phyloP scores from a whole-genome alignment of 1,140 invertebrate species.

The Lerema accius region DNA sequence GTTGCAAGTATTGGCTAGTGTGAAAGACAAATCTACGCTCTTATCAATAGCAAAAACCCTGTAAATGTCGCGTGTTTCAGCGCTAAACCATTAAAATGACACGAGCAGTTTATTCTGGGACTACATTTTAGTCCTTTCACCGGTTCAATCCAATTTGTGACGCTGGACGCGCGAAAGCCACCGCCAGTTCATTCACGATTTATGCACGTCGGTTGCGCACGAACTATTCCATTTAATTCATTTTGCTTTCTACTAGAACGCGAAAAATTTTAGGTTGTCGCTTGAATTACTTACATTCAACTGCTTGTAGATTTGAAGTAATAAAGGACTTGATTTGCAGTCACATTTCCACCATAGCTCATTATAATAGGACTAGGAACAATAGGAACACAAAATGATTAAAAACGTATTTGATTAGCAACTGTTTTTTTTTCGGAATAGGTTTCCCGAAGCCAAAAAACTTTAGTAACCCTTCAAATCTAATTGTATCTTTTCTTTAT shows the following conservation, averaged over 20 bases:
- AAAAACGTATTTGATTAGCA: too few species aligned
- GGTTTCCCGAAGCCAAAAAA: too few species aligned
- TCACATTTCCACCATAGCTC: too few species aligned
- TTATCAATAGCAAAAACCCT: too few species aligned
- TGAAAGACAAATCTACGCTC: too few species aligned
- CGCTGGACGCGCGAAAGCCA: slow-evolving; percentile 39
- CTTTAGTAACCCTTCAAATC: too few species aligned
- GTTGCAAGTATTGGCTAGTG: too few species aligned
- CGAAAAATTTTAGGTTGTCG: slow-evolving; percentile 33
- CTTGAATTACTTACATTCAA: not conserved
- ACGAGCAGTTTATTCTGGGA: slow-evolving; percentile 45
- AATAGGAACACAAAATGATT: too few species aligned
- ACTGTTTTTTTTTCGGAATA: too few species aligned
- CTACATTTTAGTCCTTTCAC: slow-evolving; percentile 49
- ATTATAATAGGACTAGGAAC: too few species aligned
- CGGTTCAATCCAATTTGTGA: slow-evolving; percentile 50
- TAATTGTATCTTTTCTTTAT: too few species aligned
- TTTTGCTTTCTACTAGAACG: slow-evolving; percentile 39
- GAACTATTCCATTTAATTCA: slow-evolving; percentile 51
- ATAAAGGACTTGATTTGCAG: too few species aligned
- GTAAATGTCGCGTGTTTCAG: slow-evolving; percentile 13
- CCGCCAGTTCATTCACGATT: slow-evolving; percentile 44
- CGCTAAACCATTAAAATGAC: slow-evolving; percentile 31
- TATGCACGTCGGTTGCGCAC: slow-evolving; percentile 41
- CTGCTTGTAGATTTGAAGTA: not conserved